phyloP scores from a whole-genome alignment of 2,888 invertebrate genomes.

The Eilema griseolum region DNA sequence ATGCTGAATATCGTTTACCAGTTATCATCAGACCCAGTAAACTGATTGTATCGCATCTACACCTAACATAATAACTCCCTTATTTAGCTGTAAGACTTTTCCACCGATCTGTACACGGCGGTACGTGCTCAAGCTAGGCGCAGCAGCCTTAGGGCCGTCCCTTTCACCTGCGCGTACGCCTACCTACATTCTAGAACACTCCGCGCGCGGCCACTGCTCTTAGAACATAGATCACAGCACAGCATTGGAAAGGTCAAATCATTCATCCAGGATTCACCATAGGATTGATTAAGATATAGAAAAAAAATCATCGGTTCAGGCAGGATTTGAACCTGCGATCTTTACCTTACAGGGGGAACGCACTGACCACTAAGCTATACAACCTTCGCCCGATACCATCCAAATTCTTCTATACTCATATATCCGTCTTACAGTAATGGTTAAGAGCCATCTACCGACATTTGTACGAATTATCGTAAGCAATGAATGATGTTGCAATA shows the following conservation, averaged over 20 bases:
- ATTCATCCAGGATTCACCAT: not conserved
- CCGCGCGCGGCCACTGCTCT: not conserved
- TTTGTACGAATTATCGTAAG: too few species aligned
- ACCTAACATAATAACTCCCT: not conserved
- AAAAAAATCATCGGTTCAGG: too few species aligned
- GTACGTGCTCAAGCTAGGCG: slow-evolving; percentile 45
- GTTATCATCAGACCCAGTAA: not conserved
- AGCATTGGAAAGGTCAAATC: not conserved
- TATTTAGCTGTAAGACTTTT: slow-evolving; percentile 8
- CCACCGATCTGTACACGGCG: slow-evolving; percentile 25
- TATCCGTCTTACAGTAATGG: too few species aligned
- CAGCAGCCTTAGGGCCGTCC: slow-evolving; percentile 61
- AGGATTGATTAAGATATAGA: too few species aligned
- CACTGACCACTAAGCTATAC: too few species aligned
- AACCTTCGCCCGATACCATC: too few species aligned
- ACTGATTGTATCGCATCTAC: not conserved
- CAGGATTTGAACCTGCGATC: too few species aligned
- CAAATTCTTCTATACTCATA: too few species aligned
- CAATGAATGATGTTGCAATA: too few species aligned
- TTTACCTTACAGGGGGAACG: too few species aligned
- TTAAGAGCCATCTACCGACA: too few species aligned
- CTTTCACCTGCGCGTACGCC: slow-evolving; percentile 71
- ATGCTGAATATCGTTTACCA: not conserved
- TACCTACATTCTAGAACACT: slow-evolving; percentile 54
- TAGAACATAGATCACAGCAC: not conserved